Base-by-base conservation (phyloP, 2,888 invertebrate genomes). In the Lysandra bellargus region DNA sequence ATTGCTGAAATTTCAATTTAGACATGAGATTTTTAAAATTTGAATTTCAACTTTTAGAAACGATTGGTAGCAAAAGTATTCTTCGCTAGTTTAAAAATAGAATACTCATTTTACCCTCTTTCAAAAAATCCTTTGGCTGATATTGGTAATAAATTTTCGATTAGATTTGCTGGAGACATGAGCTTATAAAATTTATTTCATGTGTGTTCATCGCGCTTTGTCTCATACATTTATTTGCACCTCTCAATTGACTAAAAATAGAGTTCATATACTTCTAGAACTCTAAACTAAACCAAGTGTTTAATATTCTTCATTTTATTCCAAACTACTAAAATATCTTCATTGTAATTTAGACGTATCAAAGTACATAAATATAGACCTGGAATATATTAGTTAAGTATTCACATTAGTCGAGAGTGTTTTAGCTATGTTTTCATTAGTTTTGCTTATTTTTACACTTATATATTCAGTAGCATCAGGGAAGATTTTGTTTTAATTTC, bases 1-100 rank as follows among this genome's bases (percentile, higher is more conserved):
- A 72, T 80, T 80, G 79, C 76, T 82, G 81, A 79, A 79, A 78
- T 78, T 79, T 64, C 79, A 80, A 81, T 37, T 80, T 82, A 80
- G 79, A 78, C 74, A 76, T 80, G 61, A 72, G 57, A 75, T 80
- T 61, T 81, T 74, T 69, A 57, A 57, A 37, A 30, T 80, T 79
- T 80, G 77, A 53, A 79, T 79, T 78, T 79, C 72, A 40, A 78
- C 44, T 73, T 49, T 74, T 81, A 80, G 80, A 78, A 80, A 73
- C 73, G 77, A 75, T 79, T 61, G 75, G 79, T 79, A 79, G 79
- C 60, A 79, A 79, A 75, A 79, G 61, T 79, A 74, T 79, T 60
- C 75, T 79, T 79, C 79, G 75, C 60, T 79, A 79, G 79, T 79
- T 79, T 79, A 30, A 79, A 75, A 75, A 75, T 79, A 79, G 79